A percentile compares a stretch with the other conserved stretches of the same genome.
Conservation (phyloP, 64 coral and sea anemone genomes). For the Catalaphyllia jardinei region DNA sequence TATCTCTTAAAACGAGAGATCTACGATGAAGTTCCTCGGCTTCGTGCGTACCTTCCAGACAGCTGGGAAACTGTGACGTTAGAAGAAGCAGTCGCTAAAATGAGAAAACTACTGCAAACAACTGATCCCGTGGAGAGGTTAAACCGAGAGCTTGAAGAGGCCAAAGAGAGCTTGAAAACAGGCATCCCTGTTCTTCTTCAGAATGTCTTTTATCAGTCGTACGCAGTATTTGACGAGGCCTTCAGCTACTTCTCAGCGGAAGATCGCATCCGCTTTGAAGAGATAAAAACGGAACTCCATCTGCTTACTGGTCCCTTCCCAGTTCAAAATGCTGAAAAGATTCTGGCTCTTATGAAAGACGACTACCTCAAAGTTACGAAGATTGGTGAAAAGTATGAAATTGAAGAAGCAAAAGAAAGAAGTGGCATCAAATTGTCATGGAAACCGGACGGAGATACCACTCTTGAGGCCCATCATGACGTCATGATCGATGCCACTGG, state of each 20-base stretch:
- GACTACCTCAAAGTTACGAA: slow-evolving; percentile 36
- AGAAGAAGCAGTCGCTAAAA: slow-evolving; percentile 29
- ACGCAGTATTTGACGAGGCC: slow-evolving; percentile 51
- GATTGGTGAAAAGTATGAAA: slow-evolving; percentile 49
- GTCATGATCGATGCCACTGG: slow-evolving; percentile 65
- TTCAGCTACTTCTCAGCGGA: slow-evolving; percentile 55
- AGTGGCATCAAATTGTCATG: slow-evolving; percentile 45
- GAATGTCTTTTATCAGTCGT: slow-evolving; percentile 58
- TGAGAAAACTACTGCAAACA: slow-evolving; percentile 19
- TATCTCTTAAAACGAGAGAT: slow-evolving; percentile 57
- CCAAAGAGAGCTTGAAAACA: slow-evolving; percentile 48
- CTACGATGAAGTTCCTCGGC: slow-evolving; percentile 42
- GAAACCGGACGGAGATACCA: background rate
- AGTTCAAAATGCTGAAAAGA: slow-evolving; percentile 66
- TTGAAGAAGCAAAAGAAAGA: slow-evolving; percentile 23
- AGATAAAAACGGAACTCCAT: slow-evolving; percentile 39
- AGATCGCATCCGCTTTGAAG: slow-evolving; percentile 69
- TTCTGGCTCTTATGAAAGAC: slow-evolving; percentile 44
- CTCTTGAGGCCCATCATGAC: slow-evolving; percentile 27
- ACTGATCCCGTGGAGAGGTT: slow-evolving; percentile 34
- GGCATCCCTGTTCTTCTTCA: slow-evolving; percentile 39
- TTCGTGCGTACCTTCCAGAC: slow-evolving; percentile 49
- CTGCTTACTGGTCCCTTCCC: slow-evolving; percentile 54
- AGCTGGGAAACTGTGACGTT: slow-evolving; percentile 30
- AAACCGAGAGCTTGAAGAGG: slow-evolving; percentile 36